A percentile compares a stretch with the other conserved stretches of the same genome.
Conservation (phyloP, 2,113 vertebrate species). For the Psilopsiagon aymara region DNA sequence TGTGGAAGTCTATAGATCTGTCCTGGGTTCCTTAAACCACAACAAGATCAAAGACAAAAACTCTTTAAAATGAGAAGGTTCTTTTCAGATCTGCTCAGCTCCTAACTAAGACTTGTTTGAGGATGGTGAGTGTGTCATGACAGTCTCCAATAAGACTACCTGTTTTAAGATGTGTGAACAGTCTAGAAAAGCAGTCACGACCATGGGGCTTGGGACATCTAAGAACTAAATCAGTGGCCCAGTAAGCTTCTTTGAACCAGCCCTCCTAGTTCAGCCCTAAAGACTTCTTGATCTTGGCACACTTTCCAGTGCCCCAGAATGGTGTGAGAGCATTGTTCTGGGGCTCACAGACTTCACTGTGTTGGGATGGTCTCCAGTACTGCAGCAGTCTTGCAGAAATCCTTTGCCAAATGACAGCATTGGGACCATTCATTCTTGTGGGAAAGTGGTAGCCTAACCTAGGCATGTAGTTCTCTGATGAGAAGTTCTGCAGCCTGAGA, state of each 20-base stretch:
- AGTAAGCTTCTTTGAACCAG: not conserved
- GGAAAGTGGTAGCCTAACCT: not conserved
- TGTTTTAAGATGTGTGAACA: not conserved
- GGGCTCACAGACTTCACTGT: not conserved
- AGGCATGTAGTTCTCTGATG: not conserved
- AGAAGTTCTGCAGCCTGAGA: not conserved
- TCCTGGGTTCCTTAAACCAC: no score
- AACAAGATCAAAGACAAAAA: not conserved
- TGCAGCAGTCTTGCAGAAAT: not conserved
- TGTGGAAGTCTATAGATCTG: not conserved
- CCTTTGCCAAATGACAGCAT: not conserved
- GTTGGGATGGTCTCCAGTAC: not conserved
- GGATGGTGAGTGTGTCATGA: not conserved
- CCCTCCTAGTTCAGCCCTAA: not conserved
- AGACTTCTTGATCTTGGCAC: not conserved
- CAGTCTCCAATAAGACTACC: not conserved
- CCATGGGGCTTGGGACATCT: not conserved
- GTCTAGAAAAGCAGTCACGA: rapidly evolving
- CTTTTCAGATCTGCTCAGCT: not conserved
- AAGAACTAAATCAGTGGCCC: not conserved
- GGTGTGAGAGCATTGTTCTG: not conserved
- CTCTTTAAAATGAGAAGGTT: not conserved
- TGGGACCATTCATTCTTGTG: not conserved
- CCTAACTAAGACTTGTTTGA: not conserved
- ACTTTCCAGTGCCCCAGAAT: not conserved